Evolutionary conservation across 2,888 invertebrate species (phyloP), one percentile per base, ranked within the genome.

Genomic region (Ischnus inquisitorius): DNA sequence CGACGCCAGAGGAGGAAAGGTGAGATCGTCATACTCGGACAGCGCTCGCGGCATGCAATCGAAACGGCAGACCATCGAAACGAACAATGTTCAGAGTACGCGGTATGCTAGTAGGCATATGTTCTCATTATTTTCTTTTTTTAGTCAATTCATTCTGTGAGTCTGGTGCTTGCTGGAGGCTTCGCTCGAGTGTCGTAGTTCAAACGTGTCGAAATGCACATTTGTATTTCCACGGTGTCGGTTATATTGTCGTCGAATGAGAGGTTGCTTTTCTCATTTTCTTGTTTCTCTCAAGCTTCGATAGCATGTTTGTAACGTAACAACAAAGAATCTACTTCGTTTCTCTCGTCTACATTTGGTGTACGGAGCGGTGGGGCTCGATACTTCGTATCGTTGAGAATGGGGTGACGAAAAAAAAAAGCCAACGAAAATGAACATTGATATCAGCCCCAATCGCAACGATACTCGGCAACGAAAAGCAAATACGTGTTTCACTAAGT

Each of bases 11-110:
- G 71, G 76, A 72, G 67, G 25, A 74, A 39, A 64, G 34, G 64
- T 43, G 67, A 72, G 86, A 88, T 92, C 90, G 89, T 90, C 92
- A 89, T 91, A 91, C 92, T 92, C 91, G 91, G 90, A 88, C 89
- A 89, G 87, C 87, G 88, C 88, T 90, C 88, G 87, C 84, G 85
- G 89, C 93, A 93, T 93, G 93, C 93, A 92, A n/a, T n/a, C n/a
- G n/a, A n/a, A n/a, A 89, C 90, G 88, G 89, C 90, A 91, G 90
- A 90, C 90, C 91, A 92, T 91, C 88, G 88, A 90, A 91, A 90
- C 89, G 88, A 89, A 89, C 88, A 89, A 89, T 90, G 90, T 91
- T 88, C 88, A 76, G 46, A 76, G 48, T 74, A 78, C 85, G 72
- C 81, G 83, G 79, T 74, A 69, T 34, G 80, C 71, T n/a, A n/a